Conservation (phyloP, 2,797 vertebrate species). For the Neosilurus mollespiculum region DNA sequence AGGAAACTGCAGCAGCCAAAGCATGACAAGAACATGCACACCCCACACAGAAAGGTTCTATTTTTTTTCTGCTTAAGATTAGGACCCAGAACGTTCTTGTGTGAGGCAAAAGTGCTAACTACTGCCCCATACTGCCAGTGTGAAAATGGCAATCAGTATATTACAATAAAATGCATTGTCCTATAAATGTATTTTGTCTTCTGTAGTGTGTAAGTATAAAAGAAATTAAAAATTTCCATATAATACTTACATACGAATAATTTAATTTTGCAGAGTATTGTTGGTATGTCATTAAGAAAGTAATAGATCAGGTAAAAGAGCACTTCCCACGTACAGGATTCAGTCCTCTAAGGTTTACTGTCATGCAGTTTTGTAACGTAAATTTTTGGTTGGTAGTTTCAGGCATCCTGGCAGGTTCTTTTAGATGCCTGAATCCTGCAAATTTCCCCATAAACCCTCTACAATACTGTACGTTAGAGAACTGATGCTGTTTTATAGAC, state of each 20-base stretch:
- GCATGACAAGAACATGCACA: no score
- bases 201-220: neutral
- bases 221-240: neutral
- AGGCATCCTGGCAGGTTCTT: neutral
- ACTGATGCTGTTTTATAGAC: constrained; percentile 15
- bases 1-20: no score
- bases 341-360: neutral
- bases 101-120: no score
- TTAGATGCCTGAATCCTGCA: neutral
- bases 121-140: no score
- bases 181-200: no score
- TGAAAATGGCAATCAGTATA: no score
- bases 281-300: neutral
- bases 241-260: neutral
- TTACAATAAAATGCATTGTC: no score
- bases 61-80: no score
- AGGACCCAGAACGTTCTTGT: no score
- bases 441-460: constrained; percentile 13
- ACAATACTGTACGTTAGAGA: constrained; percentile 16
- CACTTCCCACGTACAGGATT: neutral
- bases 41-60: no score
- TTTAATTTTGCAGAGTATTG: neutral
- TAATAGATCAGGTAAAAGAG: neutral
- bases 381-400: constrained; percentile 18
- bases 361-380: neutral